phyloP scores from a whole-genome alignment of 2,113 vertebrate genomes.

The Phylloscopus trochiloides region DNA sequence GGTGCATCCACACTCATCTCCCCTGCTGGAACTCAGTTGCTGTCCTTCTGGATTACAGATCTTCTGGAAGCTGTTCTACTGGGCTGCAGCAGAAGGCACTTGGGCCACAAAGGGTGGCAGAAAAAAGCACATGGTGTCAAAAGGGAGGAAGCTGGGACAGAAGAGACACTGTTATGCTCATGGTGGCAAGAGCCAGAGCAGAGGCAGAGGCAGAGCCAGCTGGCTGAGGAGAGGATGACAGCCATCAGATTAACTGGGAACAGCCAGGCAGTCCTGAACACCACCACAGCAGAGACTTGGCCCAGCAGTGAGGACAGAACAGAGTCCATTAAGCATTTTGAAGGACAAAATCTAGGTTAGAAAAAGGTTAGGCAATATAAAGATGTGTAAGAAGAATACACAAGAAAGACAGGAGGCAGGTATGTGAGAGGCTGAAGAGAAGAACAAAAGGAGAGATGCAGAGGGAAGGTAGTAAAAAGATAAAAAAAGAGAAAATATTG shows the following conservation, averaged over 20 bases:
- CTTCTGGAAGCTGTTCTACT: not conserved
- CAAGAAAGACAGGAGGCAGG: not conserved
- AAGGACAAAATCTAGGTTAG: not conserved
- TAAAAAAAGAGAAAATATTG: not conserved
- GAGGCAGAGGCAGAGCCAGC: slow-evolving; percentile 37
- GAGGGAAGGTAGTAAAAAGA: not conserved
- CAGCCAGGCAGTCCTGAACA: slow-evolving; percentile 13
- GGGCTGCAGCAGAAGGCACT: not conserved
- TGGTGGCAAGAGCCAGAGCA: not conserved
- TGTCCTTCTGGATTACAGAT: not conserved
- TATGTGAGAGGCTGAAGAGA: not conserved
- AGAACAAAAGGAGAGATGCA: not conserved
- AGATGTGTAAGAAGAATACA: not conserved
- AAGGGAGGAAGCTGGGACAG: not conserved
- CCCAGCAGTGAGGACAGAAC: not conserved
- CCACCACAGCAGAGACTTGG: slow-evolving; percentile 1
- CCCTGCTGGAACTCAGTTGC: not conserved
- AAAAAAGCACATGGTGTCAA: not conserved
- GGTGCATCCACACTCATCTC: not conserved
- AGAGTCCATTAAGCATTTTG: not conserved
- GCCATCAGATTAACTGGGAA: slow-evolving; percentile 15
- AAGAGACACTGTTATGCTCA: not conserved
- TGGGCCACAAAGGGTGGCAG: not conserved
- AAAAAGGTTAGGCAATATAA: not conserved
- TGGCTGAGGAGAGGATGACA: slow-evolving; percentile 14